Percentiles rank a stretch among this genome's conserved stretches.
phyloP scores from a whole-genome alignment of 2,888 invertebrate species.

The Dynastes grantii region DNA sequence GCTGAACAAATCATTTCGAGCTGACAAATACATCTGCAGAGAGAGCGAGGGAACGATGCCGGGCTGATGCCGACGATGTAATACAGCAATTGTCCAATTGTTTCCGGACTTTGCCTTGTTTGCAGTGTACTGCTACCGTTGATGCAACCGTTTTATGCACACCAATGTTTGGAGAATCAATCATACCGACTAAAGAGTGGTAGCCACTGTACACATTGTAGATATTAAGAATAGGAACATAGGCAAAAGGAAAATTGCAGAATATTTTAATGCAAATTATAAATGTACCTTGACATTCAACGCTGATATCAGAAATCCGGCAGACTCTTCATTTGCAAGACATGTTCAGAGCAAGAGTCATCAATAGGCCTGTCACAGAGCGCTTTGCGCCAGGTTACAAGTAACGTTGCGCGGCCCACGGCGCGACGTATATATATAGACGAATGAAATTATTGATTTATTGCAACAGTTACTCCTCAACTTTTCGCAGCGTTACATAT shows the following conservation, averaged over 20 bases:
- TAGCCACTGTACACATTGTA: not conserved
- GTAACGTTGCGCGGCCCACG: too few species aligned
- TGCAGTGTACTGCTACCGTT: slow-evolving; percentile 38
- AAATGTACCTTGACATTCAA: not conserved
- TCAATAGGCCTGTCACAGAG: too few species aligned
- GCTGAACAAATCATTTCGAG: slow-evolving; percentile 62
- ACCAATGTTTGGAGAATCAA: too few species aligned
- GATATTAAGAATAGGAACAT: not conserved
- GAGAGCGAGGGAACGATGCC: slow-evolving; percentile 40
- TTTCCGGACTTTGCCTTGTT: slow-evolving; percentile 58
- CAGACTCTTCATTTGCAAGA: too few species aligned
- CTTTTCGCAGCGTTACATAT: too few species aligned
- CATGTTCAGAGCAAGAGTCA: too few species aligned
- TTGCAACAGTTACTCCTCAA: too few species aligned
- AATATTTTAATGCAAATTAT: not conserved
- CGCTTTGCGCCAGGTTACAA: too few species aligned
- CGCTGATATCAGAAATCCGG: too few species aligned
- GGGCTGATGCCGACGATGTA: slow-evolving; percentile 54
- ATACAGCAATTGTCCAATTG: slow-evolving; percentile 62
- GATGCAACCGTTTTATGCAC: not conserved
- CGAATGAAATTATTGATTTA: too few species aligned
- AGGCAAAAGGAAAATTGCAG: not conserved
- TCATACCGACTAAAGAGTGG: not conserved
- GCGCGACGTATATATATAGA: too few species aligned
- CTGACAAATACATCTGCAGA: slow-evolving; percentile 64